phyloP scores from a whole-genome alignment of 37 sponge, comb jelly and placozoan genomes.

The Halisarca cf. caerulea region DNA sequence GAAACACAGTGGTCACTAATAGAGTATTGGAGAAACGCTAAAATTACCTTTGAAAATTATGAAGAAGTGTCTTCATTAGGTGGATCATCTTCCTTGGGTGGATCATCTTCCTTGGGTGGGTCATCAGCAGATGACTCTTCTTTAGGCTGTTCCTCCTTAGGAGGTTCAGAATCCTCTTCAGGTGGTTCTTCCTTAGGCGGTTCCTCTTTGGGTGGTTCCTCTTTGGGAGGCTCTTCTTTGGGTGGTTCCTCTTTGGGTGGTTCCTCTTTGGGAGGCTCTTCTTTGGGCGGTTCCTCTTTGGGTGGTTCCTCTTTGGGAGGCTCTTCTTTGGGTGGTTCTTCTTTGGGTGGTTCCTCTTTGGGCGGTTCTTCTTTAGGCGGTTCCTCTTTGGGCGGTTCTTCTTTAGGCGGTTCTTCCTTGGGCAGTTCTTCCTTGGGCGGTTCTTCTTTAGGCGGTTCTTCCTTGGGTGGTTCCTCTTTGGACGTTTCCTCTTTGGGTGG shows the following conservation, averaged over 20 bases:
- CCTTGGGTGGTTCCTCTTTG: conserved; percentile 20
- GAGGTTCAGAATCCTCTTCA: neutral
- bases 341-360: conserved; percentile 4
- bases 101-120: conserved; percentile 11
- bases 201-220: conserved; percentile 7
- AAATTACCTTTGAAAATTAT: too few relatives aligned
- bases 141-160: neutral
- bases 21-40: too few relatives aligned
- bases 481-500: conserved; percentile 25
- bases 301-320: neutral
- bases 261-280: conserved; percentile 16
- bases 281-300: neutral
- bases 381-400: conserved; percentile 9
- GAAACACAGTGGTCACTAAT: too few relatives aligned
- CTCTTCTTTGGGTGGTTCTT: conserved; percentile 22
- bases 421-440: conserved; percentile 19
- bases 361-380: neutral
- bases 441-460: conserved; percentile 22
- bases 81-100: neutral
- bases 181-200: conserved; percentile 9
- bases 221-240: neutral
- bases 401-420: conserved; percentile 3
- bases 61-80: neutral
- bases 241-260: neutral
- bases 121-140: neutral